These are phyloP conservation scores for Gymnodraco acuticeps DNA, from an alignment of 2,797 vertebrate genomes.

Conservation along the genomic window DNA sequence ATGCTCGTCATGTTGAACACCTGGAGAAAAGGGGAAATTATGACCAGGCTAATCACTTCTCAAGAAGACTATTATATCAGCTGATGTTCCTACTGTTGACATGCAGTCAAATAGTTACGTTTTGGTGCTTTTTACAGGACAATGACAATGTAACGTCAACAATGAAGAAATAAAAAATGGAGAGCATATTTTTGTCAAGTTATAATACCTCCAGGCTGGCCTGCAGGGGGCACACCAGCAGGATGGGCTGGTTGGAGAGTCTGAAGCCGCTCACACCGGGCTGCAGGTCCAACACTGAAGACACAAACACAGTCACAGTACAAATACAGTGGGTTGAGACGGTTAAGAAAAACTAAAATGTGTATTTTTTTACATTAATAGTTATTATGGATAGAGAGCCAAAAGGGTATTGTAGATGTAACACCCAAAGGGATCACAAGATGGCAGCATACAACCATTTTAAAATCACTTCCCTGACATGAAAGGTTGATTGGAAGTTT, in stretches of 20 bases:
- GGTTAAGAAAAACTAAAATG: too few relatives aligned
- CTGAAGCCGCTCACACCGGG: conserved; percentile 92
- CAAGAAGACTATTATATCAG: too few relatives aligned
- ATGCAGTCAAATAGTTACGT: background rate
- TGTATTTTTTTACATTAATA: too few relatives aligned
- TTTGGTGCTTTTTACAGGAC: too few relatives aligned
- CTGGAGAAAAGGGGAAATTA: conserved; percentile 64
- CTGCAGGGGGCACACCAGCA: conserved; percentile 93
- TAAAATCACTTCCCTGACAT: background rate
- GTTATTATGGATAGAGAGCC: too few relatives aligned
- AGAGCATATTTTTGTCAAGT: background rate
- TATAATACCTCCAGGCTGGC: conserved; percentile 93
- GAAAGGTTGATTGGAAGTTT: too few relatives aligned
- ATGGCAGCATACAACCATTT: background rate
- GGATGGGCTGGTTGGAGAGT: conserved; percentile 93
- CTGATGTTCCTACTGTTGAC: background rate
- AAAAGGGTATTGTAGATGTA: too few relatives aligned
- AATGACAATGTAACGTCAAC: too few relatives aligned
- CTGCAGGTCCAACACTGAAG: conserved; percentile 84
- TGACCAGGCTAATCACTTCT: too few relatives aligned
- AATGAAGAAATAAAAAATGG: background rate
- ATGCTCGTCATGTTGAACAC: conserved; percentile 90
- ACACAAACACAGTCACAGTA: background rate
- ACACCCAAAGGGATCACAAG: background rate
- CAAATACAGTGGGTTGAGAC: background rate